These are phyloP conservation scores for Acronicta leporina DNA, from an alignment of 2,888 invertebrate species.

Conservation along the genomic window DNA sequence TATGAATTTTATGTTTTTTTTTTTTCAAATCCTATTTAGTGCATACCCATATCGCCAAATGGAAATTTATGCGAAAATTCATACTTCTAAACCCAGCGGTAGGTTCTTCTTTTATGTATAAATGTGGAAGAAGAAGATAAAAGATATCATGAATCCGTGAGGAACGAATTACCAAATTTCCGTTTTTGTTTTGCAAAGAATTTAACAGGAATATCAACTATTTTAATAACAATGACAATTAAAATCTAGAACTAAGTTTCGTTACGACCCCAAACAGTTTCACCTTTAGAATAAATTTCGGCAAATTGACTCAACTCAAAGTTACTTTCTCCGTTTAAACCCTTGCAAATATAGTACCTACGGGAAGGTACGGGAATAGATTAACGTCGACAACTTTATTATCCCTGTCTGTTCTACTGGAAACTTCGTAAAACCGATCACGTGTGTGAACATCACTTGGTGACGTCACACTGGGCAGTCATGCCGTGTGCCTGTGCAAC, in stretches of 20 bases:
- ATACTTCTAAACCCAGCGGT: too few species aligned
- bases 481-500: constrained; percentile 42
- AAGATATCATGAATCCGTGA: too few species aligned
- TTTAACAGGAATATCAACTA: too few species aligned
- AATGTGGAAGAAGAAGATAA: too few species aligned
- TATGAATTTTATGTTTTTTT: too few species aligned
- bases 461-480: constrained; percentile 62
- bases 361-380: constrained; percentile 51
- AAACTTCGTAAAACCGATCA: constrained; percentile 72
- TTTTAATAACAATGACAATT: constrained; percentile 14
- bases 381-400: constrained; percentile 60
- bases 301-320: constrained; percentile 46
- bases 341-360: constrained; percentile 51
- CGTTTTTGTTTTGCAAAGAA: too few species aligned
- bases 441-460: constrained; percentile 70
- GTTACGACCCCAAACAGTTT: constrained; percentile 28
- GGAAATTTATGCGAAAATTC: too few species aligned
- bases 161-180: too few species aligned
- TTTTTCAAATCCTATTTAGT: too few species aligned
- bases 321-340: constrained; percentile 45
- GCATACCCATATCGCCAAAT: too few species aligned
- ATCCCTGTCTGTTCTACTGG: constrained; percentile 61
- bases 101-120: too few species aligned
- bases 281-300: constrained; percentile 43
- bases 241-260: constrained; percentile 32